Percentiles rank a stretch among this genome's conserved stretches.
Evolutionary conservation across 2,888 invertebrate genomes (phyloP).

Genomic region (Sesamia inferens): DNA sequence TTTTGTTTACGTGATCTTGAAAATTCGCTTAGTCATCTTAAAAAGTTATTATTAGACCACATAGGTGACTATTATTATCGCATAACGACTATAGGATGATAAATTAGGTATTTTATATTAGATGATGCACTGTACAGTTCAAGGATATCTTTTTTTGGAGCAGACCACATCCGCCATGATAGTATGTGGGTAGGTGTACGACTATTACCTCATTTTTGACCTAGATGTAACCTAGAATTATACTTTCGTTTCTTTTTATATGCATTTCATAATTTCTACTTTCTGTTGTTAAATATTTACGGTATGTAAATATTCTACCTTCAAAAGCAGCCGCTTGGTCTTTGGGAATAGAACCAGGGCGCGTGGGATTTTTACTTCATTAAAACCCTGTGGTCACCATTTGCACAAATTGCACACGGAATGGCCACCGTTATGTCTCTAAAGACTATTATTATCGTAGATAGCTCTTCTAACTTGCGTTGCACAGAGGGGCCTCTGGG

Average conservation of each 20-base stretch:
- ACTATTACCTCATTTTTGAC: neutral
- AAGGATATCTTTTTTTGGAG: slow-evolving; percentile 11
- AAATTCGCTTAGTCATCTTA: slow-evolving; percentile 30
- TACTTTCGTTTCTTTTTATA: neutral
- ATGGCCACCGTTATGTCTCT: too few relatives aligned
- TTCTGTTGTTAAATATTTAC: neutral
- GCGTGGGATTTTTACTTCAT: too few relatives aligned
- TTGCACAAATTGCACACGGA: too few relatives aligned
- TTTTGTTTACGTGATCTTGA: slow-evolving; percentile 30
- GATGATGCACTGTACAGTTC: neutral
- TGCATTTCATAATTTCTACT: neutral
- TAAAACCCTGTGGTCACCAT: too few relatives aligned
- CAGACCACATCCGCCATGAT: neutral
- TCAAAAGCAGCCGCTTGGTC: neutral
- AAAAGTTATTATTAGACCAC: slow-evolving; percentile 26
- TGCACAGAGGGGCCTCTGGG: too few relatives aligned
- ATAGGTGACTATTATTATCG: slow-evolving; percentile 7
- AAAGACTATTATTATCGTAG: too few relatives aligned
- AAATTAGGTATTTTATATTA: neutral
- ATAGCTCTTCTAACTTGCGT: too few relatives aligned
- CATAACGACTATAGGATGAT: neutral
- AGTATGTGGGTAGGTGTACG: neutral
- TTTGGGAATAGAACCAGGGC: too few relatives aligned
- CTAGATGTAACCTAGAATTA: neutral
- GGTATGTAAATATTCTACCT: neutral